Conservation (phyloP, 1,140 invertebrate genomes). For the Neodiprion virginianus region DNA sequence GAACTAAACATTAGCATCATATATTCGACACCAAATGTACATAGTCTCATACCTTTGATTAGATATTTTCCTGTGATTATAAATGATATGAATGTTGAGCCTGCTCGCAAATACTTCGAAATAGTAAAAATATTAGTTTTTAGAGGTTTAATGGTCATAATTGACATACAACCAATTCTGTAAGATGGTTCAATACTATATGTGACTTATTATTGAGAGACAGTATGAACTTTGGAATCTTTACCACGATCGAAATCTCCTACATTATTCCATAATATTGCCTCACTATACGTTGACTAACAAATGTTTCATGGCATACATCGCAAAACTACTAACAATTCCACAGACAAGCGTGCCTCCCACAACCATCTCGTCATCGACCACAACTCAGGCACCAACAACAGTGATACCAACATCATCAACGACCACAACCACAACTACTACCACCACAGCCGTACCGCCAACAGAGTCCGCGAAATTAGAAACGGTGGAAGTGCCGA, state of each 20-base stretch:
- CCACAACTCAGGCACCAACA: constrained; percentile 10
- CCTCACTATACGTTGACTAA: constrained; percentile 48
- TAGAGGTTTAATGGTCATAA: too few species aligned
- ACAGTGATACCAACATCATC: constrained; percentile 32
- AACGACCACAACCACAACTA: constrained; percentile 25
- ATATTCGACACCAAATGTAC: too few species aligned
- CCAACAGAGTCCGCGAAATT: constrained; percentile 28
- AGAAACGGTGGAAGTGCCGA: constrained; percentile 28
- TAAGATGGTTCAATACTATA: too few species aligned
- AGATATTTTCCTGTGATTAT: too few species aligned
- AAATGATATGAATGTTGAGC: too few species aligned
- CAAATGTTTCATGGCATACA: constrained; percentile 50
- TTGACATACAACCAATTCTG: too few species aligned
- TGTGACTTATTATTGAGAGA: background rate
- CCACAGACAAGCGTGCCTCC: constrained; percentile 51
- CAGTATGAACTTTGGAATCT: background rate
- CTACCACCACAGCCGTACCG: constrained; percentile 31
- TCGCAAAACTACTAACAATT: constrained; percentile 59
- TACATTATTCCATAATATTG: constrained; percentile 12
- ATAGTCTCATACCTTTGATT: too few species aligned
- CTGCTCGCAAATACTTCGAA: too few species aligned
- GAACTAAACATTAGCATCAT: too few species aligned
- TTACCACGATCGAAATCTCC: background rate
- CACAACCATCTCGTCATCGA: constrained; percentile 28
- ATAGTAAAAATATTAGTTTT: too few species aligned